These are phyloP conservation scores for Epinotia ramella DNA, from an alignment of 2,888 invertebrate species.

Conservation along the genomic window DNA sequence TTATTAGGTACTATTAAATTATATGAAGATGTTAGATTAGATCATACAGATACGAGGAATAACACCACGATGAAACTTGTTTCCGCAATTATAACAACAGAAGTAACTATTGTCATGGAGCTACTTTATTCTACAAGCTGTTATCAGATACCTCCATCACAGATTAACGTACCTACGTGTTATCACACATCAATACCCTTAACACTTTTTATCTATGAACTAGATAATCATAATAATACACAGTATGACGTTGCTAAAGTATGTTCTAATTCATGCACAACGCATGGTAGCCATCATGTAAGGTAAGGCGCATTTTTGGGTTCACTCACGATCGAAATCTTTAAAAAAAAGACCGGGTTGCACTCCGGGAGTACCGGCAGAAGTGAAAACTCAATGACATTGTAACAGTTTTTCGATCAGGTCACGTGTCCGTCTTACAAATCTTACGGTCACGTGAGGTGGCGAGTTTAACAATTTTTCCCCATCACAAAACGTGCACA, in stretches of 20 bases:
- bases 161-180: background rate
- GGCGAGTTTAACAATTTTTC: no score
- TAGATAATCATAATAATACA: background rate
- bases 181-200: slow-evolving; percentile 3
- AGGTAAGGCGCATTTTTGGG: no score
- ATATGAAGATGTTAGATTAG: background rate
- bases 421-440: no score
- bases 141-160: slow-evolving; percentile 3
- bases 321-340: no score
- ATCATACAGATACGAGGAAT: background rate
- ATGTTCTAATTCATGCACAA: background rate
- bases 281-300: no score
- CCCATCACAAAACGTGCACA: no score
- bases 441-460: no score
- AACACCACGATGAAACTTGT: background rate
- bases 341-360: no score
- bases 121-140: background rate
- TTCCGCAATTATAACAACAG: background rate
- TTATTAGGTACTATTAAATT: background rate
- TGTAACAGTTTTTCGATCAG: no score
- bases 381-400: no score
- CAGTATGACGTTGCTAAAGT: background rate
- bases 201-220: slow-evolving; percentile 12
- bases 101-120: no score
- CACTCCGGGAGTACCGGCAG: no score